Evolutionary conservation across 2,113 vertebrate species (phyloP).

Genomic region (Pluvianellus socialis): DNA sequence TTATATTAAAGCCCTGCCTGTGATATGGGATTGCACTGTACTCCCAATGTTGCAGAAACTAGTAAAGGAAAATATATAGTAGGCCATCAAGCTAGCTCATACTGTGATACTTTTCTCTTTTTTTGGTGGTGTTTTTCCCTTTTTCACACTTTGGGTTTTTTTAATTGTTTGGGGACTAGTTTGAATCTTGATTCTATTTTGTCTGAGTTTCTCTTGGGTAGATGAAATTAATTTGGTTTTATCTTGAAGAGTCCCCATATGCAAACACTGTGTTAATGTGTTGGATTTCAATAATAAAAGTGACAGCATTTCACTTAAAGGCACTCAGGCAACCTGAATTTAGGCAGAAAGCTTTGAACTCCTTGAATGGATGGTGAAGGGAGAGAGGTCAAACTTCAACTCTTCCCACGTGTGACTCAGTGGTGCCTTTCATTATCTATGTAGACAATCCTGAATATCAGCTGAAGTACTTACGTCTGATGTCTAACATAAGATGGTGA

Average conservation of each 20-base stretch:
- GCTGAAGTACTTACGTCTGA: neutral
- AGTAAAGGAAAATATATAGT: neutral
- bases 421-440: neutral
- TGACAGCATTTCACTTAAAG: neutral
- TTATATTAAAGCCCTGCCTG: neutral
- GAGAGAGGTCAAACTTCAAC: neutral
- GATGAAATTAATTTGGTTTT: neutral
- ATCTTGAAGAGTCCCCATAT: neutral
- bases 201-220: neutral
- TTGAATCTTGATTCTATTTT: neutral
- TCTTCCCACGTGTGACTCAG: neutral
- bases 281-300: neutral
- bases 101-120: neutral
- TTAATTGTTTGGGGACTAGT: neutral
- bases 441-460: neutral
- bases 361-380: neutral
- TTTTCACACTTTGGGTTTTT: neutral
- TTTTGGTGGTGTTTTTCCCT: neutral
- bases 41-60: neutral
- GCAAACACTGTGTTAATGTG: neutral
- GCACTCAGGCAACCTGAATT: neutral
- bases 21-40: neutral
- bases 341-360: neutral
- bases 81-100: neutral
- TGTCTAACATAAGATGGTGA: neutral